Base-by-base conservation (phyloP, 2,797 vertebrate species). In the Mormyrus proboscirostris region DNA sequence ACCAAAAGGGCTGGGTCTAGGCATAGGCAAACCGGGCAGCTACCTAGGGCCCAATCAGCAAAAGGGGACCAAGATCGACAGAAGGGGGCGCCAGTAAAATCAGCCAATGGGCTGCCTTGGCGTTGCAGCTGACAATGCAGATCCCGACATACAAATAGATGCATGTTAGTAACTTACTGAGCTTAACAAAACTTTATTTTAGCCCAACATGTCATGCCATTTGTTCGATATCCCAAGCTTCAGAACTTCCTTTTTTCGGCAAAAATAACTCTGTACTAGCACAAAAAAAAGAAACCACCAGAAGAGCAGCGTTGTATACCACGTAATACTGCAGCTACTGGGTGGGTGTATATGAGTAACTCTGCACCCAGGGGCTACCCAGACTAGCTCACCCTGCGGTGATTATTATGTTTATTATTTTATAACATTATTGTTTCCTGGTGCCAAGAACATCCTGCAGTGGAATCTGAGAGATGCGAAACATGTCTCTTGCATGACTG, bases 391-490 rank as follows among this genome's bases (percentile, higher is more conserved):
- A 92, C 86, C 88, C 93, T 10, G 90, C 92, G 92, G 62, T 62
- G 91, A 91, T 91, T 91, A 92, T 91, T 91, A 92, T 92, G 89
- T 87, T 87, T 94, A 94, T 93, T 92, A 90, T 89, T 79, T 79
- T 91, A 93, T 93, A 1, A 3, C 89, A 83, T 91, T 90, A 95
- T 92, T 83, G 92, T 92, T 94, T 96, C 90, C 93, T 93, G 91
- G 90, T 41, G 22, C 14, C 94, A 92, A 93, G 49, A 88, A 59
- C 87, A n/a, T 85, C 44, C 90, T 91, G 62, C 73, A 8, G 53
- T 92, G 90, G 94, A 96, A 97, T 94, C 94, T 0, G 86, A 95
- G 93, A 93, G 95, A 96, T 96, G 93, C 94, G 91, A 96, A 96
- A 93, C 91, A 95, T 89, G 90, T 93, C 92, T 92, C 93, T 92